Evolutionary conservation across 2,797 vertebrate species (phyloP), one percentile per base, ranked within the genome.

Genomic region (Siniperca obscura): DNA sequence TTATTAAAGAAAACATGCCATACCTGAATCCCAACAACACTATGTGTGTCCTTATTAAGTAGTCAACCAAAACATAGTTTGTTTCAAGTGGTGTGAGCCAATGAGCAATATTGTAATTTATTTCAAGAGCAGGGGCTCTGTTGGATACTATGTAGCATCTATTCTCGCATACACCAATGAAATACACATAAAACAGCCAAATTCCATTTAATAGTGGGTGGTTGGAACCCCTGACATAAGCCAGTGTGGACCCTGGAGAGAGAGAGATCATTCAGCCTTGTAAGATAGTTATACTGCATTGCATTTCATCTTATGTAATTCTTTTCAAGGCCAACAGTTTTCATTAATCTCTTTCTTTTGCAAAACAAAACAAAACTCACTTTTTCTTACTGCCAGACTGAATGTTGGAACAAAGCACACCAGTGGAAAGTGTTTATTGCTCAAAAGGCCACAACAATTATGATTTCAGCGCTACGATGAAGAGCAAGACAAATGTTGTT

Each of bases 401-500:
- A 40, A 13, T 34, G 70, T 53, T 74, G 52, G 57, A 87, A 74
- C 70, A 87, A 86, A 87, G 76, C 56, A 27, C 57, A 56, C 50
- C 56, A 30, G 71, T 56, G 40, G 60, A 73, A 81, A 64, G 56
- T 70, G 76, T 89, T 90, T 85, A 85, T 60, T 85, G 86, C 79
- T 86, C 78, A 72, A 88, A 92, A 84, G 81, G 83, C 78, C 65
- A 67, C 60, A 66, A 81, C 83, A 79, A 87, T 89, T 84, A 86
- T 50, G 76, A 91, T 81, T 86, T 64, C 75, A 74, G 55, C n/a
- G 1, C 60, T 12, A 12, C 46, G 17, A 82, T 64, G 66, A 81
- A 55, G 50, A 76, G 50, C 76, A 81, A 90, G 88, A 93, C 73
- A 60, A 88, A 93, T 91, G 86, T 74, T 86, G 59, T 66, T 81